Base-by-base conservation (phyloP, 1,140 invertebrate genomes). In the Sitobion miscanthi region DNA sequence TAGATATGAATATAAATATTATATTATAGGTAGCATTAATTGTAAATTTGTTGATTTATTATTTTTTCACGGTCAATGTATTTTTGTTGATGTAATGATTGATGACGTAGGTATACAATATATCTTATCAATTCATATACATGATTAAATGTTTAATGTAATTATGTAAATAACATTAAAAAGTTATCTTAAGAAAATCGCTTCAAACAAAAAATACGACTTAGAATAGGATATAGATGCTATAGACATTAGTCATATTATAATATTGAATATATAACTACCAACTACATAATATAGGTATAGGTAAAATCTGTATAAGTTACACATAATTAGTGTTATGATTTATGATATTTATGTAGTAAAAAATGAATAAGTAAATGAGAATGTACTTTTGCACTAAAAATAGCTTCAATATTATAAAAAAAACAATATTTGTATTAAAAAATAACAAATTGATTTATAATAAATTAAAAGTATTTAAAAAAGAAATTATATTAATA, bases 41-140 rank as follows among this genome's bases (percentile, higher is more conserved):
- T 77, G 30, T n/a, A 77, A 17, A n/a, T n/a, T 77, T 77, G 30
- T 77, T n/a, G n/a, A 77, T 77, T 77, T 17, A n/a, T 77, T 77
- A 77, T 30, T 77, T 77, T 69, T 77, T 77, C 62, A 77, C 5
- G n/a, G 62, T 77, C 62, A 77, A 77, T 77, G 30, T 77, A 17
- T 77, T 77, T 77, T n/a, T 77, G 62, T 77, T 77, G 62, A 77
- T 77, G 14, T 77, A 77, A n/a, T 77, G 62, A 77, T 77, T 77
- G 17, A 77, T 77, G 62, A 77, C 62, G 62, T 77, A 77, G 4
- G 62, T 77, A 77, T 77, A 35, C 62, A 77, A 77, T 77, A 20
- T 77, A n/a, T n/a, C 30, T n/a, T 77, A 77, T 77, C 62, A 77
- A 77, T 23, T 77, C 30, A 77, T 77, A n/a, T 77, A 17, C 14